Conservation (phyloP, 2,797 vertebrate species). For the Acanthopagrus latus region DNA sequence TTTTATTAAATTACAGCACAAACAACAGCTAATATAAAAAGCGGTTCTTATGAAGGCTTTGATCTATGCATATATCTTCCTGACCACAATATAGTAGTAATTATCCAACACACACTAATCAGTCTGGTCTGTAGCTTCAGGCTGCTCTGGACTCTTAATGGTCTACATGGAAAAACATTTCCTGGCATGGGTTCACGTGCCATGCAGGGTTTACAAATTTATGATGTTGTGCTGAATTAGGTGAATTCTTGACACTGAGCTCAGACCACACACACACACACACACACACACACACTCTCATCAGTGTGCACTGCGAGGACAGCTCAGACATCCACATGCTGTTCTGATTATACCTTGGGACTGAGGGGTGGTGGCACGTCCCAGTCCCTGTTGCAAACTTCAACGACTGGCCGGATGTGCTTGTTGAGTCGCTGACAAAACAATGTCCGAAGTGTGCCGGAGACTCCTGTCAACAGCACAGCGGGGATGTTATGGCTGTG, state of each 20-base stretch:
- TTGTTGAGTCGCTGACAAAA: conserved; percentile 67
- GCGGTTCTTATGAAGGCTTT: not conserved
- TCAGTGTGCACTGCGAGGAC: not conserved
- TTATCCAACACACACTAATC: not conserved
- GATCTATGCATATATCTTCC: not conserved
- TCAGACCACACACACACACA: conserved; percentile 43
- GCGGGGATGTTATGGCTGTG: conserved; percentile 69
- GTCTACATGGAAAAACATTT: conserved; percentile 38
- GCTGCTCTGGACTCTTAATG: conserved; percentile 10
- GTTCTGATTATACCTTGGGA: conserved; percentile 50
- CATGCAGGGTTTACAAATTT: conserved; percentile 27
- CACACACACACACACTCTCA: not conserved
- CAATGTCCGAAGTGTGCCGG: conserved; percentile 59
- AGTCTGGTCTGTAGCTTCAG: conserved; percentile 8
- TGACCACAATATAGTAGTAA: not conserved
- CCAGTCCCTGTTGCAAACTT: conserved; percentile 36
- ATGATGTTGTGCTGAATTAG: conserved; percentile 31
- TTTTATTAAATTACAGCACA: not conserved
- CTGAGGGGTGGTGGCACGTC: conserved; percentile 46
- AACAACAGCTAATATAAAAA: not conserved
- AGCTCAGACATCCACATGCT: conserved; percentile 47
- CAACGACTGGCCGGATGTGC: conserved; percentile 44
- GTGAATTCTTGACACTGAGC: conserved; percentile 21
- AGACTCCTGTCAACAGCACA: conserved; percentile 70
- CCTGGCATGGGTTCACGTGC: conserved; percentile 7